Base-by-base conservation (phyloP, 1,140 invertebrate species). In the Drosophila teissieri region DNA sequence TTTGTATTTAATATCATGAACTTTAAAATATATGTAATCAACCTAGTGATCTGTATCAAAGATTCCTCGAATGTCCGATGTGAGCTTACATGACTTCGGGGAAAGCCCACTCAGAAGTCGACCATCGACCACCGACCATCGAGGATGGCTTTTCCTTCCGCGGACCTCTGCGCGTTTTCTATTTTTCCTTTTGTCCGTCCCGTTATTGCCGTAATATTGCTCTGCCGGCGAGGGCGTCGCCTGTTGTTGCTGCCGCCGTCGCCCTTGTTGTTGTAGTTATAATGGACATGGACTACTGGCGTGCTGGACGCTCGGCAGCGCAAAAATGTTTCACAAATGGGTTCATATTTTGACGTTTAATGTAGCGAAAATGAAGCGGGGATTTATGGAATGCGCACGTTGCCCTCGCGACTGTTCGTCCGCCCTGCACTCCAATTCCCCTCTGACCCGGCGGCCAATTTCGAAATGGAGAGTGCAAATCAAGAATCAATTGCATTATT, bases 401-500 rank as follows among this genome's bases (percentile, higher is more conserved):
- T 88, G 77, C 84, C 84, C 84, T 82, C 68, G 77, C 64, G 60
- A 31, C 39, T 15, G 10, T 49, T 39, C 36, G 31, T 15, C 67
- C 11, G 8, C 8, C 8, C 31, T 54, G 19, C 42, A 74, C 15
- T 27, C 42, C 15, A 11, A 5, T 40, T 40, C 14, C 27, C 27
- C 58, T 22, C 31, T 63, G 34, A 11, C 11, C 62, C 58, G 57
- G 62, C 62, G 56, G 57, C 40, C 44, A 53, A 52, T 52, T 49
- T 39, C 31, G 55, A 54, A 80, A 46, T 44, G 49, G 60, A 67
- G 48, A 74, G 83, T 78, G 61, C 74, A 90, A 78, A 78, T 89
- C 84, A 89, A 80, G 82, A 88, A 88, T 89, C 84, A 88, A 88
- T 88, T 90, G 84, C 84, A 88, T 89, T 88, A 89, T 89, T 89